Evolutionary conservation across 1,140 invertebrate species (phyloP), one percentile per base, ranked within the genome.

Genomic region (Brachionus angularis): DNA sequence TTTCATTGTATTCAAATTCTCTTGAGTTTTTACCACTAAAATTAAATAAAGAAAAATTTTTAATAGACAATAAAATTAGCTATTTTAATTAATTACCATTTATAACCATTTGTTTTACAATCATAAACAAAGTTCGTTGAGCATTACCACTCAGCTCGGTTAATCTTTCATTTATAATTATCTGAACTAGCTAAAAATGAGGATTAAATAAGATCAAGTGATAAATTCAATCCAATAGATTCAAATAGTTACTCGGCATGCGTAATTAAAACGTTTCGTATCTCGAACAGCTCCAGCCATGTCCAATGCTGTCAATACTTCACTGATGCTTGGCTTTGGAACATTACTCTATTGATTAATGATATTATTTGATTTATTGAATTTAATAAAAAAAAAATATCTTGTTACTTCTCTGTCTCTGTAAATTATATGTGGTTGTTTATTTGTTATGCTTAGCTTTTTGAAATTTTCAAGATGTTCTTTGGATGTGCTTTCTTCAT

Each of bases 211-310:
- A n/a, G n/a, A n/a, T n/a, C n/a, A n/a, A n/a, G n/a, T n/a, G n/a
- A n/a, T n/a, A n/a, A n/a, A n/a, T n/a, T n/a, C n/a, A n/a, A n/a
- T n/a, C n/a, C n/a, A n/a, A n/a, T n/a, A n/a, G n/a, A n/a, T n/a
- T n/a, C n/a, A n/a, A n/a, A n/a, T n/a, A n/a, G n/a, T n/a, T n/a
- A n/a, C n/a, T n/a, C n/a, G 29, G 31, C 74, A 71, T 75, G 96
- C 93, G 81, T 96, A 98, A 80, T 95, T 94, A 81, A 97, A 96
- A 61, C 94, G 85, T 58, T 92, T 86, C 14, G 90, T 89, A 82
- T 98, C 93, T 67, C 89, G 88, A 31, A 96, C 92, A 2, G 94
- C 93, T 72, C 90, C 91, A 64, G 89, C 87, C 83, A 97, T 93
- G 81, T 98, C 94, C 42, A 98, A 82, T 71, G 90, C 87, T 77